Evolutionary conservation across 2,888 invertebrate species (phyloP), one percentile per base, ranked within the genome.

Genomic region (Netelia fuscicornis): DNA sequence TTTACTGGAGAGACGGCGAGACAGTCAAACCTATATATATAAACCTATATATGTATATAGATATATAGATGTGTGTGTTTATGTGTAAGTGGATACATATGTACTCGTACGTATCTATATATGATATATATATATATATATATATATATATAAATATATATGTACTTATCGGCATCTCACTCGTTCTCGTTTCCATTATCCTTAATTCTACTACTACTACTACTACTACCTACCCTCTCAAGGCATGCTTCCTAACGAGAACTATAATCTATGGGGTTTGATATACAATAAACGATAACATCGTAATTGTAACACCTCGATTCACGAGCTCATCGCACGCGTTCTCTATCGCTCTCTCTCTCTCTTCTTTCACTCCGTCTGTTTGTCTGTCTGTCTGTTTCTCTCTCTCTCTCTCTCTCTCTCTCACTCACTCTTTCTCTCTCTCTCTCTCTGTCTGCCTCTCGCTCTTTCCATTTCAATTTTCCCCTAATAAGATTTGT

Each of bases 1-100:
- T 89, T 90, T 88, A 90, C 85, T 85, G 76, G 80, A 74, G 71
- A 62, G 75, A 71, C 62, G 71, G 60, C 11, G 54, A 54, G 11
- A 54, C 54, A 54, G 17, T 54, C n/a, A 54, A 25, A 65, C 48
- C 48, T 42, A 68, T 23, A 60, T 11, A 30, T 17, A 20, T 60
- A 3, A 13, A 58, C 17, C n/a, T 62, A 52, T 58, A 52, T 25
- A 74, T 64, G 64, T 64, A 75, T 37, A 54, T 64, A 8, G 10
- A 25, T 52, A 10, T 8, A 56, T 44, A 25, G 58, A 54, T 25
- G 30, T 11, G 48, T 76, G 64, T 37, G 37, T 67, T 37, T 25
- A 48, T 11, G 48, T 76, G 64, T 37, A 44, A 58, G 54, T 25
- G 30, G 1, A 48, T 42, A 68, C 42, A 60, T 11, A 30, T 17